A percentile compares a stretch with the other conserved stretches of the same genome.
Conservation (phyloP, 2,113 vertebrate genomes). For the Chionomys nivalis region DNA sequence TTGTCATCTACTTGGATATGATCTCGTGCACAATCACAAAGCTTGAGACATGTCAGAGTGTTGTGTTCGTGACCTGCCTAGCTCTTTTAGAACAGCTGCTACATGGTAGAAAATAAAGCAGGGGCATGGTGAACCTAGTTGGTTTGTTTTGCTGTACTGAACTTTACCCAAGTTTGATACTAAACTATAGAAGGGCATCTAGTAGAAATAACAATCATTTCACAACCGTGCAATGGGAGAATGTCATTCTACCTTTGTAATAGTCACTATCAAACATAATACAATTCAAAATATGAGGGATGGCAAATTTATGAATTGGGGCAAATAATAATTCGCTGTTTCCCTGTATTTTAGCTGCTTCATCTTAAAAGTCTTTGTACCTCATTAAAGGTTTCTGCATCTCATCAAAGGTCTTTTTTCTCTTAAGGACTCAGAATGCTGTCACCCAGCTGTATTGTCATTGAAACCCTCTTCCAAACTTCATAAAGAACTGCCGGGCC, state of each 20-base stretch:
- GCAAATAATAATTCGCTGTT: accelerated
- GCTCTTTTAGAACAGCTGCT: neutral
- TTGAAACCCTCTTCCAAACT: neutral
- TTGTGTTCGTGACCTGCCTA: neutral
- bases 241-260: neutral
- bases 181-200: neutral
- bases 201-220: neutral
- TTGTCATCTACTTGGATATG: neutral
- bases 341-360: neutral
- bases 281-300: neutral
- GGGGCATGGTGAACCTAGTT: neutral
- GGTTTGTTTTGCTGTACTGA: neutral
- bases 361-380: neutral
- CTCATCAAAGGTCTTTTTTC: neutral
- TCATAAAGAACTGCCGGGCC: neutral
- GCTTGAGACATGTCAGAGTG: accelerated
- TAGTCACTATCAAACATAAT: neutral
- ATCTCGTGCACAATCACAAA: neutral
- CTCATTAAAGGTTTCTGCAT: neutral
- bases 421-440: neutral
- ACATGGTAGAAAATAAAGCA: neutral
- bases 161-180: neutral
- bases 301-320: neutral
- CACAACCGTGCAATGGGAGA: neutral
- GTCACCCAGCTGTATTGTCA: neutral